Evolutionary conservation across 2,113 vertebrate species (phyloP).

Genomic region (Nannobrachium achirus): DNA sequence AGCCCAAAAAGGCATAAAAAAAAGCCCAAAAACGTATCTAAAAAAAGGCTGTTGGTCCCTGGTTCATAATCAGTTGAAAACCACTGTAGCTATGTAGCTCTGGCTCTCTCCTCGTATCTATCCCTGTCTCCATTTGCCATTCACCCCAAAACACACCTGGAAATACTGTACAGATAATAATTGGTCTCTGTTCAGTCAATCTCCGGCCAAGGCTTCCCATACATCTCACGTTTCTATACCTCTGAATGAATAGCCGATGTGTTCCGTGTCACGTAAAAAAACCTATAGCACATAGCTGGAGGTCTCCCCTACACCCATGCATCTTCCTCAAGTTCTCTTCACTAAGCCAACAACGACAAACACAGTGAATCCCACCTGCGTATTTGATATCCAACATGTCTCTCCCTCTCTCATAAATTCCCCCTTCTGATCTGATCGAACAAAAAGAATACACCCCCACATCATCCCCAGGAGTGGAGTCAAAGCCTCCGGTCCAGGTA

Average conservation of each 20-base stretch:
- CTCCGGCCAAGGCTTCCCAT: conserved; percentile 13
- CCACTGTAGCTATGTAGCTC: too few relatives aligned
- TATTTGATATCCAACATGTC: conserved; percentile 48
- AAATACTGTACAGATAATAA: not conserved
- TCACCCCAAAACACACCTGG: too few relatives aligned
- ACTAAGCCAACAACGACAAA: conserved; percentile 32
- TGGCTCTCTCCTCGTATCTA: too few relatives aligned
- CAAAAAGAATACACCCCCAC: conserved; percentile 19
- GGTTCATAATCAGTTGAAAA: too few relatives aligned
- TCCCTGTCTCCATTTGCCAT: too few relatives aligned
- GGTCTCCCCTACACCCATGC: conserved; percentile 39
- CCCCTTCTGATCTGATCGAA: conserved; percentile 56
- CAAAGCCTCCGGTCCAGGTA: conserved; percentile 37
- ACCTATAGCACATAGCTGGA: conserved; percentile 41
- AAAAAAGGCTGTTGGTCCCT: too few relatives aligned
- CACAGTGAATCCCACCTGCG: conserved; percentile 52
- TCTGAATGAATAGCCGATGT: conserved; percentile 33
- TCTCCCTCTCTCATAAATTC: conserved; percentile 38
- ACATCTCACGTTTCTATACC: conserved; percentile 34
- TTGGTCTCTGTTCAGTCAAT: conserved; percentile 11
- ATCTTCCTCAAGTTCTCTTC: conserved; percentile 35
- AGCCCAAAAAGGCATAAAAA: too few relatives aligned
- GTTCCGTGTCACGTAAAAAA: conserved; percentile 35
- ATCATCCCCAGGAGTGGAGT: conserved; percentile 40
- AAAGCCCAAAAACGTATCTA: too few relatives aligned